These are phyloP conservation scores for Ctenosaura bakeri DNA, from an alignment of 2,797 vertebrate genomes.

Conservation along the genomic window DNA sequence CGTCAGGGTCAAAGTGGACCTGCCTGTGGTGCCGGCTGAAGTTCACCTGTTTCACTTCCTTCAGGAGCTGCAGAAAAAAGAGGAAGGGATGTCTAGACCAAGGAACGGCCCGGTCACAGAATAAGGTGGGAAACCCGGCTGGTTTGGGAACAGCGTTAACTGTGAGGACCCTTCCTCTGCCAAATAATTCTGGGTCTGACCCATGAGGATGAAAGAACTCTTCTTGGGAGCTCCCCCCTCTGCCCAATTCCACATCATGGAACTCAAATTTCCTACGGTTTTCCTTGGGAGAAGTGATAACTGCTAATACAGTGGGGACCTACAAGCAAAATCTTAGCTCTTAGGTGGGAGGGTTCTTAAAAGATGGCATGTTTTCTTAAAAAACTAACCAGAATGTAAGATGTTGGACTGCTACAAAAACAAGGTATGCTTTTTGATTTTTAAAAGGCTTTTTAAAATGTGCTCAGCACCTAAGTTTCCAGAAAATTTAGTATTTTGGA, in stretches of 20 bases:
- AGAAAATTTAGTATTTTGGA: too few species aligned
- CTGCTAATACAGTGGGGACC: background rate
- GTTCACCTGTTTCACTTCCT: slow-evolving; percentile 83
- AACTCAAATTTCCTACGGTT: background rate
- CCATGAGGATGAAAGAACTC: too few species aligned
- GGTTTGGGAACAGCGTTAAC: background rate
- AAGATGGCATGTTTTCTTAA: too few species aligned
- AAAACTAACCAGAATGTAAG: background rate
- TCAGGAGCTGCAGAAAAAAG: slow-evolving; percentile 81
- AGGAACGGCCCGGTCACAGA: background rate
- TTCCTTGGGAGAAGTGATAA: background rate
- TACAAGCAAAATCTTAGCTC: too few species aligned
- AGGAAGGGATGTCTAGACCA: background rate
- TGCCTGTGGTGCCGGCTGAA: slow-evolving; percentile 81
- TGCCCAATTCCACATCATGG: background rate
- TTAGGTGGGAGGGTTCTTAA: background rate
- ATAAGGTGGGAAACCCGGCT: too few species aligned
- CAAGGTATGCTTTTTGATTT: too few species aligned
- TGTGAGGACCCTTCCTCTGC: too few species aligned
- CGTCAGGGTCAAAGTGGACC: slow-evolving; percentile 81
- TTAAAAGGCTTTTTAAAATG: too few species aligned
- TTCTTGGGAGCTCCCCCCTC: background rate
- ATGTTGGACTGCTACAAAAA: background rate
- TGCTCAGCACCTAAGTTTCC: too few species aligned
- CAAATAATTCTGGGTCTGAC: too few species aligned